phyloP scores from a whole-genome alignment of 2,888 invertebrate species.

The Gisinianus flammeolus region DNA sequence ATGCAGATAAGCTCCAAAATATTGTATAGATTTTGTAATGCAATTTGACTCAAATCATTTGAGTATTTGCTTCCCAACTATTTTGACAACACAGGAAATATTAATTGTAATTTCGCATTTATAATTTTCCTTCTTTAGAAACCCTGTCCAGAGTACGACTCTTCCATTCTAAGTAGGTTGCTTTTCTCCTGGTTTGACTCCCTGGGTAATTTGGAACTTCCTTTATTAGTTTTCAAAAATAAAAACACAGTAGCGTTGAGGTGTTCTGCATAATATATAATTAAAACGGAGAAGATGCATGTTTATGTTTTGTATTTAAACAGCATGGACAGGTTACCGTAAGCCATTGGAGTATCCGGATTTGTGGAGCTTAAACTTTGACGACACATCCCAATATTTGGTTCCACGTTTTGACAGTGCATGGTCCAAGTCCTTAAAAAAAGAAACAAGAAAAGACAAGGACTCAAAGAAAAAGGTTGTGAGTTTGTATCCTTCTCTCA shows the following conservation, averaged over 20 bases:
- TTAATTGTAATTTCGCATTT: background rate
- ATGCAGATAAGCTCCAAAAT: conserved; percentile 46
- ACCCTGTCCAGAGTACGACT: conserved; percentile 83
- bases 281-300: too few relatives aligned
- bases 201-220: too few relatives aligned
- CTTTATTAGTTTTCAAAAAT: too few relatives aligned
- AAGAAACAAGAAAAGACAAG: conserved; percentile 31
- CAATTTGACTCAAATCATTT: background rate
- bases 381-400: conserved; percentile 78
- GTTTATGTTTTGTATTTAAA: too few relatives aligned
- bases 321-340: conserved; percentile 70
- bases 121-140: conserved; percentile 66
- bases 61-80: too few relatives aligned
- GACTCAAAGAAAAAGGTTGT: conserved; percentile 66
- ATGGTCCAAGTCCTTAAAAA: conserved; percentile 73
- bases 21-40: conserved; percentile 67
- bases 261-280: too few relatives aligned
- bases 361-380: conserved; percentile 87
- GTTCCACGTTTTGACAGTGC: conserved; percentile 82
- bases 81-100: background rate
- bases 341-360: conserved; percentile 81
- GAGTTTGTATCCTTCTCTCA: conserved; percentile 81
- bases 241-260: too few relatives aligned
- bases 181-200: conserved; percentile 90
- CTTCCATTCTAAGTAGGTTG: conserved; percentile 85